Conservation (phyloP, 1,140 invertebrate species). For the Drosophila jambulina region DNA sequence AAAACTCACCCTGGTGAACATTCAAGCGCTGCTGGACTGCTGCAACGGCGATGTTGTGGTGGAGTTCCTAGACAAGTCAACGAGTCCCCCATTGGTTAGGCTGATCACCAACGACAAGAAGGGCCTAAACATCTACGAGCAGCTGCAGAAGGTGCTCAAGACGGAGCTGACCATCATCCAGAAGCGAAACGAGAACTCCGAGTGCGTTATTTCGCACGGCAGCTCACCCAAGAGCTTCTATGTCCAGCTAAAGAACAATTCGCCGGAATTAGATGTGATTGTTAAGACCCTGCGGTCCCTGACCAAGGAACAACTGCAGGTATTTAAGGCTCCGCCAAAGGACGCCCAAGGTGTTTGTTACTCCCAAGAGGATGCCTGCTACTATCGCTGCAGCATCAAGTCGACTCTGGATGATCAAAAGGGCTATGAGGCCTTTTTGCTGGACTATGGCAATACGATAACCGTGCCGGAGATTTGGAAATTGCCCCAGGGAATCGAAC, state of each 20-base stretch:
- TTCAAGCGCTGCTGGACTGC: constrained; percentile 71
- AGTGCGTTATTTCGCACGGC: constrained; percentile 87
- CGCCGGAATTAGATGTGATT: constrained; percentile 87
- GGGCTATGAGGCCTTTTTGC: constrained; percentile 88
- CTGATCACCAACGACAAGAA: constrained; percentile 53
- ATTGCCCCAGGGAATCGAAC: constrained; percentile 87
- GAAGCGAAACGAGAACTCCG: constrained; percentile 43
- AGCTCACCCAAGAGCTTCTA: constrained; percentile 90
- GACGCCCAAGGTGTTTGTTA: constrained; percentile 87
- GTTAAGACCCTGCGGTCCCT: constrained; percentile 85
- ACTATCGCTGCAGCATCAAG: constrained; percentile 89
- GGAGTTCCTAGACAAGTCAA: constrained; percentile 58
- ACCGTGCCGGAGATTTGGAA: constrained; percentile 86
- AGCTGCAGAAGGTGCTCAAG: constrained; percentile 60
- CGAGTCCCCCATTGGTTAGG: constrained; percentile 50
- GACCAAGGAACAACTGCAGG: constrained; percentile 40
- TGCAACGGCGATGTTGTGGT: constrained; percentile 76
- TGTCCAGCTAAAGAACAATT: constrained; percentile 88
- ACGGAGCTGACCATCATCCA: constrained; percentile 30
- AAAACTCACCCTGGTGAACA: constrained; percentile 43
- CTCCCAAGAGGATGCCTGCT: constrained; percentile 89
- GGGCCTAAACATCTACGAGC: constrained; percentile 60
- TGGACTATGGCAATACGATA: constrained; percentile 90
- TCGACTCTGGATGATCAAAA: constrained; percentile 86
- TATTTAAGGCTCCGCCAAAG: neutral